Evolutionary conservation across 2,888 invertebrate genomes (phyloP).

Genomic region (Sericinus montela): DNA sequence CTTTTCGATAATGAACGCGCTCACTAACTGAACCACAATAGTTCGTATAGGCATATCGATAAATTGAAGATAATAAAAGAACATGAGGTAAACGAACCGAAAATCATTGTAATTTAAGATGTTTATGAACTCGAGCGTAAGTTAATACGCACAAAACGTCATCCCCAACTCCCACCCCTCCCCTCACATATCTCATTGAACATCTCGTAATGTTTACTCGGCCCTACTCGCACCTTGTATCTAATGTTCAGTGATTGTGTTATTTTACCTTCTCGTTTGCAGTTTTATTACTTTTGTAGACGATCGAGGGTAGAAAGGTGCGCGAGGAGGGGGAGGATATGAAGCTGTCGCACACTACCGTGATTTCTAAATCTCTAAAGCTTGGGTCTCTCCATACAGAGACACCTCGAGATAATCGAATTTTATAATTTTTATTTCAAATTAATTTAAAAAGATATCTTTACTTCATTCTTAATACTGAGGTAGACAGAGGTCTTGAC

Average conservation of each 20-base stretch:
- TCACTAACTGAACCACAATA: too few relatives aligned
- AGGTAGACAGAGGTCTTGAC: too few relatives aligned
- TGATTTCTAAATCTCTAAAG: constrained; percentile 1
- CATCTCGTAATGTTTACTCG: neutral
- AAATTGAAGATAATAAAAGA: too few relatives aligned
- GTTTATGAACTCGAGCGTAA: neutral
- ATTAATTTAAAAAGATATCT: too few relatives aligned
- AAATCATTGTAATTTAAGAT: too few relatives aligned
- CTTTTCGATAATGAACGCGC: too few relatives aligned
- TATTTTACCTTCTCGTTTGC: constrained; percentile 1
- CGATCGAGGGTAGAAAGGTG: neutral
- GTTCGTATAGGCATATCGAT: too few relatives aligned
- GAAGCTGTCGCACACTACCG: neutral
- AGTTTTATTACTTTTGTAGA: neutral
- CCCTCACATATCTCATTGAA: neutral
- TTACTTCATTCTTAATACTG: too few relatives aligned
- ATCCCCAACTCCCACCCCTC: too few relatives aligned
- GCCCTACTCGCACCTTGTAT: neutral
- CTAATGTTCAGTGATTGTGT: constrained; percentile 2
- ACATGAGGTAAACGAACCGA: too few relatives aligned
- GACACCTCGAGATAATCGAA: neutral
- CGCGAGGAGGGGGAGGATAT: neutral
- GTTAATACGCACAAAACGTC: neutral
- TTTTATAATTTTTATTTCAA: too few relatives aligned
- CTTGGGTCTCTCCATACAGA: neutral